Evolutionary conservation across 2,888 invertebrate genomes (phyloP).

Genomic region (Seira musarum): DNA sequence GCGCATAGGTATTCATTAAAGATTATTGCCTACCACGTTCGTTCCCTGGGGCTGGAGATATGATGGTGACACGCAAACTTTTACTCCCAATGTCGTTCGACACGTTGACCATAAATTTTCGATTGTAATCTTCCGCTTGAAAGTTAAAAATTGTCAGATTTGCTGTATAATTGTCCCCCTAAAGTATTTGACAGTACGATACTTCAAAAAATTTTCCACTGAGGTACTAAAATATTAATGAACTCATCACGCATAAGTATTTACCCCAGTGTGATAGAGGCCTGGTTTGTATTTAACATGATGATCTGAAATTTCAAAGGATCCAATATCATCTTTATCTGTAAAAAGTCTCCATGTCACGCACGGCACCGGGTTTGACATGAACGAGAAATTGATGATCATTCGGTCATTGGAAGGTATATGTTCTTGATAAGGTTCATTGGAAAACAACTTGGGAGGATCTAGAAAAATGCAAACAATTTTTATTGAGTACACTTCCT

Average conservation of each 20-base stretch:
- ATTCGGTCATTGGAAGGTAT: neutral
- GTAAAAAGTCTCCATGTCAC: constrained; percentile 3
- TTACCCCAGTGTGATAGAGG: constrained; percentile 7
- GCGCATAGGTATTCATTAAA: too few relatives aligned
- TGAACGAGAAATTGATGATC: constrained; percentile 7
- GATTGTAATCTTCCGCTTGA: constrained; percentile 14
- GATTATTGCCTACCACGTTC: constrained; percentile 19
- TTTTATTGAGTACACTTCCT: too few relatives aligned
- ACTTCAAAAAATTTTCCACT: too few relatives aligned
- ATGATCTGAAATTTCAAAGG: constrained; percentile 13
- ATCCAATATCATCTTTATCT: neutral
- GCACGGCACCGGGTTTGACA: constrained; percentile 24
- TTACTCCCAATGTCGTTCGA: constrained; percentile 13
- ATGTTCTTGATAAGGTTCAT: neutral
- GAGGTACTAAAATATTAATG: neutral
- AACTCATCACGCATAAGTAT: neutral
- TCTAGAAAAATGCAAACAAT: too few relatives aligned
- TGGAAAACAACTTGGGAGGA: too few relatives aligned
- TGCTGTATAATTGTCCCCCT: constrained; percentile 34
- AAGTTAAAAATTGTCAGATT: constrained; percentile 23
- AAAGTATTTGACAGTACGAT: neutral
- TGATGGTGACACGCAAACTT: neutral
- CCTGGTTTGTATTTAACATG: constrained; percentile 28
- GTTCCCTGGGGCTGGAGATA: neutral
- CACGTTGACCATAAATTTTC: constrained; percentile 12